Percentiles rank a stretch among this genome's conserved stretches.
Conservation (phyloP, 1,140 invertebrate genomes). For the Eriosoma lanigerum region DNA sequence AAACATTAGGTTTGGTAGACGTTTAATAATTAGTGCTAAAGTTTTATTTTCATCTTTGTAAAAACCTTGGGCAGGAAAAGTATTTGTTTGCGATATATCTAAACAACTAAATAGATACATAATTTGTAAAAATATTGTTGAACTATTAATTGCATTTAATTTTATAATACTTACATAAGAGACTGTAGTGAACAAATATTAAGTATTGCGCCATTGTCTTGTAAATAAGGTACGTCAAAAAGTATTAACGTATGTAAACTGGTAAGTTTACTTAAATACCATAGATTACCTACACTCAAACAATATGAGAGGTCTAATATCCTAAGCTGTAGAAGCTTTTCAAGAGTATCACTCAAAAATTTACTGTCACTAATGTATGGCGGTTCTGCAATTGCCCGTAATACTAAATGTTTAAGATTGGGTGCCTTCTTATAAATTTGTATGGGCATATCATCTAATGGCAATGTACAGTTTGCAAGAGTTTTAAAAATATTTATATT, state of each 20-base stretch:
- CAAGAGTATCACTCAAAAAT: conserved; percentile 63
- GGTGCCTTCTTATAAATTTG: conserved; percentile 66
- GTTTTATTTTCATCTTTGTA: conserved; percentile 69
- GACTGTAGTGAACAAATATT: conserved; percentile 56
- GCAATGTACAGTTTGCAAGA: background rate
- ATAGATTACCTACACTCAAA: conserved; percentile 63
- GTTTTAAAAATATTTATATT: conserved; percentile 43
- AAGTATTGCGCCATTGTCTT: conserved; percentile 52
- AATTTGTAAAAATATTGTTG: conserved; percentile 46
- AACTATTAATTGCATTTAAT: conserved; percentile 31
- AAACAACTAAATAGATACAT: conserved; percentile 69
- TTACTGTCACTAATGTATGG: conserved; percentile 60
- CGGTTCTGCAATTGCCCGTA: conserved; percentile 60
- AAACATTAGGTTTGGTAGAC: conserved; percentile 73
- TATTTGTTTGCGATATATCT: conserved; percentile 76
- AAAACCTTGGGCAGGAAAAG: conserved; percentile 63
- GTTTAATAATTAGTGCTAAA: conserved; percentile 70
- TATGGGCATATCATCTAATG: conserved; percentile 56
- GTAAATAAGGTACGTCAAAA: conserved; percentile 67
- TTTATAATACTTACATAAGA: conserved; percentile 59
- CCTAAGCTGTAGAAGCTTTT: conserved; percentile 66
- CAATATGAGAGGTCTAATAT: conserved; percentile 81
- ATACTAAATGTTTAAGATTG: conserved; percentile 66
- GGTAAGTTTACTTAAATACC: conserved; percentile 64
- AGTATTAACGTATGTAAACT: conserved; percentile 73